Conservation (phyloP, 2,113 vertebrate genomes). For the Apteryx mantelli region DNA sequence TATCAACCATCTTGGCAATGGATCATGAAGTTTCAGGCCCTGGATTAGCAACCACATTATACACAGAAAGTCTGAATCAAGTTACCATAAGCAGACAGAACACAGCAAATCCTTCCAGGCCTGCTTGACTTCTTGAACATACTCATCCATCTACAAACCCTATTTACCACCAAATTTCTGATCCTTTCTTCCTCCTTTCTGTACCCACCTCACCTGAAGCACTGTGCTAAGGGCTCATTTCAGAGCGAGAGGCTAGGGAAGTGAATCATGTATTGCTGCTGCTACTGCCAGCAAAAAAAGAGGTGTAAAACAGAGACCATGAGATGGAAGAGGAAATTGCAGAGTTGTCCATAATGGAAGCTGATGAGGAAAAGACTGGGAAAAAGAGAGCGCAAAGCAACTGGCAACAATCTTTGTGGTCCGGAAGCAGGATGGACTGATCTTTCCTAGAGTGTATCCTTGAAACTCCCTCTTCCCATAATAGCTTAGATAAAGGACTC, state of each 20-base stretch:
- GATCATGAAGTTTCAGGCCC: neutral
- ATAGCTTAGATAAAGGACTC: neutral
- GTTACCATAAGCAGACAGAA: neutral
- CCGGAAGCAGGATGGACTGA: neutral
- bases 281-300: neutral
- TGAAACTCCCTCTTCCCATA: neutral
- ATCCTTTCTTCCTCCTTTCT: neutral
- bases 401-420: fast-evolving
- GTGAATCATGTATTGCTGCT: neutral
- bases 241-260: neutral
- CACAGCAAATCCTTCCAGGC: neutral
- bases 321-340: neutral
- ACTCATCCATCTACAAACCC: neutral
- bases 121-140: neutral
- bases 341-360: neutral
- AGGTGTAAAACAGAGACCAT: neutral
- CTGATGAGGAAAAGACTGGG: neutral
- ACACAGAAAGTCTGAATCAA: neutral
- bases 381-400: neutral
- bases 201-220: neutral
- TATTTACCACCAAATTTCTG: neutral
- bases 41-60: fast-evolving
- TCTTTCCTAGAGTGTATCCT: neutral
- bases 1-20: neutral
- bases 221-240: neutral